Base-by-base conservation (phyloP, 2,113 vertebrate genomes). In the Dicrurus megarhynchus region DNA sequence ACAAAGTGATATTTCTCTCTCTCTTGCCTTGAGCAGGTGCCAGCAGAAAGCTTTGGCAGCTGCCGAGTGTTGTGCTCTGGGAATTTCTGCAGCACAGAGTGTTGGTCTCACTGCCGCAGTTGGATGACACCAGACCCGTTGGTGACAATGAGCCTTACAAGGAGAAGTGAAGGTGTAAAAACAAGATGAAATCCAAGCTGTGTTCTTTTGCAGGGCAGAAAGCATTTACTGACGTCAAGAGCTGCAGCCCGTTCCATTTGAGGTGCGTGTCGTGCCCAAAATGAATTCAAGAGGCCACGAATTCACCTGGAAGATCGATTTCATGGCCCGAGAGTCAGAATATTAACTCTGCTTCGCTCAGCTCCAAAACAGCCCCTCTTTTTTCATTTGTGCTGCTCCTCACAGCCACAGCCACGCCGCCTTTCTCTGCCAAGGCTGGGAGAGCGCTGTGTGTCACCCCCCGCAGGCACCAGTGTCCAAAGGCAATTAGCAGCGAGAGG, bases 151-250 rank as follows among this genome's bases (percentile, higher is more conserved):
- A 97, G 89, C 87, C 90, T 96, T 90, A 92, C 95, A 96, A 96
- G 95, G 95, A 96, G 92, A 95, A 91, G 75, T 91, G 94, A 97
- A 96, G 93, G 95, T 96, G 95, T 92, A 96, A 96, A 96, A 96
- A 80, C 92, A 93, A 96, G 83, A 86, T 84, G 96, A 97, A 95
- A 95, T 85, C 94, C 93, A 96, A 92, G 93, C 94, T 94, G 84
- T 95, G 91, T 16, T 93, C 90, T 94, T 94, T 89, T 92, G 83
- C 93, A 94, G 95, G 93, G 84, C 89, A 96, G 71, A 95, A 92
- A 93, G 92, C 88, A 80, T 80, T 94, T 79, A 71, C 84, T 93
- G 94, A 93, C 75, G 53, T 96, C 93, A 96, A 75, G 78, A 78
- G 63, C 76, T 32, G 69, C 89, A 91, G 93, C 87, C 73, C 13